Base-by-base conservation (phyloP, 2,113 vertebrate species). In the Rhea americana region DNA sequence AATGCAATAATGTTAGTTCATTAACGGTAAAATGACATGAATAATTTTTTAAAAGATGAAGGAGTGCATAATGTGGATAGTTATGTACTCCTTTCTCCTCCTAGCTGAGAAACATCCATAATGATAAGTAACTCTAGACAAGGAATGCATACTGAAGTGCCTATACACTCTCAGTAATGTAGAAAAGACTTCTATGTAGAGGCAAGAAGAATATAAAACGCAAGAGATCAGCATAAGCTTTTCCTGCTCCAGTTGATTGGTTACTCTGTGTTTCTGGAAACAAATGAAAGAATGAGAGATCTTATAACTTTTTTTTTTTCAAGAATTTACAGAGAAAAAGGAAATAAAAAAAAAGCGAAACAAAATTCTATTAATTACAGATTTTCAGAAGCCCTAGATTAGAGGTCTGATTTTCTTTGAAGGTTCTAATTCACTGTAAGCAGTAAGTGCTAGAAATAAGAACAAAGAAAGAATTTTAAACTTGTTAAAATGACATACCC, bases 301-400 rank as follows among this genome's bases (percentile, higher is more conserved):
- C 85, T 95, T 39, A 37, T 66, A 89, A 90, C 39, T 72, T 2
- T 32, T n/a, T 90, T 92, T 72, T 55, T 48, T 81, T 83, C 51
- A 84, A 91, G 53, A 58, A 79, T 48, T 48, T 71, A 79, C 4
- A 41, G 53, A 21, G 32, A 18, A 28, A n/a, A 1, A 35, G 26
- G 43, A 47, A 47, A 50, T 26, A 21, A 20, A 28, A 74, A 78
- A 87, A 61, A 32, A n/a, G 24, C 82, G 66, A 80, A 90, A 82
- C 71, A 96, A 96, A 93, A 91, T 94, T 53, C 82, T 96, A 90
- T 94, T 95, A 95, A 96, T 95, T 93, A 96, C 78, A 93, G 67
- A 85, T 91, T 96, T 93, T 90, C 95, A 95, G 89, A 89, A 91
- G 91, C 93, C 39, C 59, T 80, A 89, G 79, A 93, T 91, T 90